Percentiles rank a stretch among this genome's conserved stretches.
These are phyloP conservation scores for Geotrupes spiniger DNA, from an alignment of 2,888 invertebrate species.

Conservation along the genomic window DNA sequence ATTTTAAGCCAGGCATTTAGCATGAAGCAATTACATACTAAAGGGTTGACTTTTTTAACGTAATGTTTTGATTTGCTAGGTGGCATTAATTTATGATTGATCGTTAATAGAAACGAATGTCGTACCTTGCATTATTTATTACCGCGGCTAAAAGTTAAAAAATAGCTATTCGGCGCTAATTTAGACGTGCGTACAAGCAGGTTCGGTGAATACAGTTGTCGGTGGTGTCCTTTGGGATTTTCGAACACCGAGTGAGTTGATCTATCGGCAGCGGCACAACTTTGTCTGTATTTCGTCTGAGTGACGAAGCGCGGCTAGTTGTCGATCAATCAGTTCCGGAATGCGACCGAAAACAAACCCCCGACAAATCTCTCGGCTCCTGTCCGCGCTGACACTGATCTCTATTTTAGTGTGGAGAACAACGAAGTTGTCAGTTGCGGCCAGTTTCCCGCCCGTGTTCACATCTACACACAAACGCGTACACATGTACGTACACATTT, in stretches of 20 bases:
- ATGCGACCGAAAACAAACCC: slow-evolving; percentile 41
- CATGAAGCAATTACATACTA: no score
- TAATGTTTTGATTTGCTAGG: no score
- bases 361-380: slow-evolving; percentile 34
- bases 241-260: background rate
- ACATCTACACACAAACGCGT: background rate
- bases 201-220: no score
- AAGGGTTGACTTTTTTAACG: no score
- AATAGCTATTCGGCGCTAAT: no score
- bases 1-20: no score
- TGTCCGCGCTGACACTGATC: slow-evolving; percentile 21
- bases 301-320: slow-evolving; percentile 13
- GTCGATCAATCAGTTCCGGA: slow-evolving; percentile 37
- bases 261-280: background rate
- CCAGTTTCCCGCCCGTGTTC: background rate
- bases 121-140: no score
- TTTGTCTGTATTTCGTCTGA: slow-evolving; percentile 11
- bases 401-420: slow-evolving; percentile 16
- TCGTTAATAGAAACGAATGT: no score
- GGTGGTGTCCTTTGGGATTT: no score
- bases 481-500: slow-evolving; percentile 22
- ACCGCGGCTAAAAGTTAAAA: no score
- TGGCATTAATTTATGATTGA: no score
- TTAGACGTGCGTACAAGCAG: no score
- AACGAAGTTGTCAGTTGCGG: slow-evolving; percentile 6